phyloP scores from a whole-genome alignment of 2,888 invertebrate genomes.

The Hemistola chrysoprasaria region DNA sequence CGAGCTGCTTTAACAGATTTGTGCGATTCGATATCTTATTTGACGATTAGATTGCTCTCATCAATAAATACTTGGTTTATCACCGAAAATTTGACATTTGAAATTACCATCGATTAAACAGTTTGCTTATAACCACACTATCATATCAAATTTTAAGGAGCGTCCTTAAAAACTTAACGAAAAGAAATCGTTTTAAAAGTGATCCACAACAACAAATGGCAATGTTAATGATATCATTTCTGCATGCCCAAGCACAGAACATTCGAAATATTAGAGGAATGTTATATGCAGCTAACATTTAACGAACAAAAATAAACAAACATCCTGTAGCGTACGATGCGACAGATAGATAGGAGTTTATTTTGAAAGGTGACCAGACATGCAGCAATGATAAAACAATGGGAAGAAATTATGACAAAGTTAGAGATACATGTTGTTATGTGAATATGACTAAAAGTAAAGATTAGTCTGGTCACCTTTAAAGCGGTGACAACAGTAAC shows the following conservation, averaged over 20 bases:
- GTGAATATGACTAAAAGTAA: constrained; percentile 22
- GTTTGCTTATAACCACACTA: too few relatives aligned
- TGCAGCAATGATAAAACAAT: constrained; percentile 69
- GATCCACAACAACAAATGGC: constrained; percentile 49
- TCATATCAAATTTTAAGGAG: too few relatives aligned
- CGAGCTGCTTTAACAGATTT: too few relatives aligned
- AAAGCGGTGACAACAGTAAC: constrained; percentile 71
- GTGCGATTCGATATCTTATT: too few relatives aligned
- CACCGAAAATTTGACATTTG: too few relatives aligned
- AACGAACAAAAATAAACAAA: constrained; percentile 50
- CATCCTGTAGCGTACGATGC: constrained; percentile 56
- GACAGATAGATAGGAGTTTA: constrained; percentile 47
- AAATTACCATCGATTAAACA: too few relatives aligned
- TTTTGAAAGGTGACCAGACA: constrained; percentile 77
- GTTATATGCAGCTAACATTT: constrained; percentile 62
- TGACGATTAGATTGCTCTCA: too few relatives aligned
- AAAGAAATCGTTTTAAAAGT: constrained; percentile 40
- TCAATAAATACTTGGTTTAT: too few relatives aligned
- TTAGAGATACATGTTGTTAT: constrained; percentile 20
- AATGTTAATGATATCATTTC: constrained; percentile 69
- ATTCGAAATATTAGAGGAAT: constrained; percentile 56
- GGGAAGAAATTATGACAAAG: constrained; percentile 18
- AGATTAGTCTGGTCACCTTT: constrained; percentile 75
- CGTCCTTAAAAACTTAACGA: too few relatives aligned
- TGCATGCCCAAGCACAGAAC: constrained; percentile 80